A percentile compares a stretch with the other conserved stretches of the same genome.
Evolutionary conservation across 2,113 vertebrate genomes (phyloP).

Genomic region (Saccopteryx bilineata): DNA sequence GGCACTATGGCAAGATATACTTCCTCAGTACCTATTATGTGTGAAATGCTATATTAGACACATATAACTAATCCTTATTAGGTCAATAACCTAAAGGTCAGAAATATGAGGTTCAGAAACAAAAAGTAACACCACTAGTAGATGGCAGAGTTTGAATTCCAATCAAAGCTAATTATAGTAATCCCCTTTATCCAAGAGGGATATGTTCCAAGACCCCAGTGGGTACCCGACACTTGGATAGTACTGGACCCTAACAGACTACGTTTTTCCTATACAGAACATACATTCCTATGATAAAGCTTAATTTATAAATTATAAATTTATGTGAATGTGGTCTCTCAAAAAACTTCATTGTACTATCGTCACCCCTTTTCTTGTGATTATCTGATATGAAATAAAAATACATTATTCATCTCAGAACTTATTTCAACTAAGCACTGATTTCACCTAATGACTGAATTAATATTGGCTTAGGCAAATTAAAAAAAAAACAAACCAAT

Average conservation of each 20-base stretch:
- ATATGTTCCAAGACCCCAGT: neutral
- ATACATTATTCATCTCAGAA: neutral
- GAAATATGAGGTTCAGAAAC: neutral
- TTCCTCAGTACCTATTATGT: neutral
- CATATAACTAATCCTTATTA: neutral
- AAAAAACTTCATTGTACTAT: neutral
- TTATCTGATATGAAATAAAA: neutral
- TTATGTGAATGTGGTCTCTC: neutral
- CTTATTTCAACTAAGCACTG: neutral
- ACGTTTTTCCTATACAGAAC: neutral
- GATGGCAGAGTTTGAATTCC: neutral
- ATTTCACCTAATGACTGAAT: neutral
- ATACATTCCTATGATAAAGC: neutral
- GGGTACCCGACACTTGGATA: neutral
- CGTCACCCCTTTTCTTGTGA: neutral
- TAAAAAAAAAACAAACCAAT: slow-evolving; percentile 87
- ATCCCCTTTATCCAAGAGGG: neutral
- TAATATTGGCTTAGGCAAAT: slow-evolving; percentile 83
- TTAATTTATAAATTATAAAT: neutral
- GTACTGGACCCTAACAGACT: neutral
- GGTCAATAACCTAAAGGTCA: neutral
- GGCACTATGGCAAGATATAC: neutral
- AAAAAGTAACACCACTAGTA: neutral
- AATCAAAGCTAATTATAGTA: neutral
- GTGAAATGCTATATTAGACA: neutral